Conservation (phyloP, 2,888 invertebrate genomes). For the Acleris sparsana region DNA sequence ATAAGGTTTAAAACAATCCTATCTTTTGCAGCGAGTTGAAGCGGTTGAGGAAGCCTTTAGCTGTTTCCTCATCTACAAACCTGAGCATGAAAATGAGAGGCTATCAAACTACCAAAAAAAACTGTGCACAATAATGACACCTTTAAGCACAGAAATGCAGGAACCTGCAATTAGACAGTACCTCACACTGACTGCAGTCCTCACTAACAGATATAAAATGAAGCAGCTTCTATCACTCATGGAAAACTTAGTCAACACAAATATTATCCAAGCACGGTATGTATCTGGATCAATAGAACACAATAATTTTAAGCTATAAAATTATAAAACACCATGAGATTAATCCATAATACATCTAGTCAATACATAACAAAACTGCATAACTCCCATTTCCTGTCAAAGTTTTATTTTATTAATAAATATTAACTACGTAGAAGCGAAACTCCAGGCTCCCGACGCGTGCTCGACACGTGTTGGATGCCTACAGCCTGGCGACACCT, state of each 20-base stretch:
- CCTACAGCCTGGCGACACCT: too few species aligned
- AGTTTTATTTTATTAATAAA: too few species aligned
- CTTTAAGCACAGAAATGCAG: constrained; percentile 87
- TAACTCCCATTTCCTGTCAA: too few species aligned
- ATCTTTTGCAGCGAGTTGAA: constrained; percentile 87
- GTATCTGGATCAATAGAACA: neutral
- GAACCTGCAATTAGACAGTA: constrained; percentile 90
- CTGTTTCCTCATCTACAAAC: constrained; percentile 91
- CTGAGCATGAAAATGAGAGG: constrained; percentile 87
- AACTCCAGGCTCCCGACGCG: too few species aligned
- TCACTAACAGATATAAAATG: constrained; percentile 89
- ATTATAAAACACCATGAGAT: neutral
- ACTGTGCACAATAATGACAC: constrained; percentile 86
- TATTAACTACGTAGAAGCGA: too few species aligned
- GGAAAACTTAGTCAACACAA: constrained; percentile 88
- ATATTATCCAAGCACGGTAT: constrained; percentile 89
- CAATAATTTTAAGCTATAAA: neutral
- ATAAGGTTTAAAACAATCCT: neutral
- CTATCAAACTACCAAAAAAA: constrained; percentile 87
- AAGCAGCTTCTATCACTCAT: constrained; percentile 89
- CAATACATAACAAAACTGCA: too few species aligned
- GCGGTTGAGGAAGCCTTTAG: constrained; percentile 95
- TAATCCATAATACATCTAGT: too few species aligned
- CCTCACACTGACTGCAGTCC: constrained; percentile 87
- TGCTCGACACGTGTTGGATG: too few species aligned